phyloP scores from a whole-genome alignment of 2,797 vertebrate species.

The Fundulus diaphanus region DNA sequence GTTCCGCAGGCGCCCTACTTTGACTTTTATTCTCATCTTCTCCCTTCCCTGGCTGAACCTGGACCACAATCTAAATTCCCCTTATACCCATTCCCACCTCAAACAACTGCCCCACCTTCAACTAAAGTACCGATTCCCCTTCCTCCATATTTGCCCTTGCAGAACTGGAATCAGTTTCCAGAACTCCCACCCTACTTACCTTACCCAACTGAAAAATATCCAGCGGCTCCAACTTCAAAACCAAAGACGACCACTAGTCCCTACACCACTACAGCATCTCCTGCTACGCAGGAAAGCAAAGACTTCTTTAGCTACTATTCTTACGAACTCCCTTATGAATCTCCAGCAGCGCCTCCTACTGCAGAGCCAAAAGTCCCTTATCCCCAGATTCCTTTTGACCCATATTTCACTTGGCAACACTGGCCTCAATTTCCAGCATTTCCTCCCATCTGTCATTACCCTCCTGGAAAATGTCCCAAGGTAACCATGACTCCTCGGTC shows the following conservation, averaged over 20 bases:
- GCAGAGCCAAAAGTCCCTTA: too few relatives aligned
- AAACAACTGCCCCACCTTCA: background rate
- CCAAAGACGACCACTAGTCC: too few relatives aligned
- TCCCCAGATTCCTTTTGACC: background rate
- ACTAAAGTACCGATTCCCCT: background rate
- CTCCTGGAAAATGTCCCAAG: too few relatives aligned
- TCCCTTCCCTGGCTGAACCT: background rate
- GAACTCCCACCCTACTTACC: background rate
- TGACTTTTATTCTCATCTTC: slow-evolving; percentile 1
- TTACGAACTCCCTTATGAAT: too few relatives aligned
- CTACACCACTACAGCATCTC: background rate
- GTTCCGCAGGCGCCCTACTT: background rate
- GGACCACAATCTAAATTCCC: background rate
- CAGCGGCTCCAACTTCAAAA: background rate
- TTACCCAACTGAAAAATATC: background rate
- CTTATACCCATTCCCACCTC: background rate
- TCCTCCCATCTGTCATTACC: too few relatives aligned
- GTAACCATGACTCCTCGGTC: too few relatives aligned
- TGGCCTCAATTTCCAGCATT: too few relatives aligned
- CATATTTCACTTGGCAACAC: too few relatives aligned
- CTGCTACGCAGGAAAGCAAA: too few relatives aligned
- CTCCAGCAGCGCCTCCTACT: too few relatives aligned
- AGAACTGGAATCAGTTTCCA: background rate
- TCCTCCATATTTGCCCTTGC: background rate
- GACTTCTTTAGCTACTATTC: too few relatives aligned